Percentiles rank a stretch among this genome's conserved stretches.
These are phyloP conservation scores for Tribolium castaneum DNA, from an alignment of 1,140 invertebrate genomes.

Conservation along the genomic window DNA sequence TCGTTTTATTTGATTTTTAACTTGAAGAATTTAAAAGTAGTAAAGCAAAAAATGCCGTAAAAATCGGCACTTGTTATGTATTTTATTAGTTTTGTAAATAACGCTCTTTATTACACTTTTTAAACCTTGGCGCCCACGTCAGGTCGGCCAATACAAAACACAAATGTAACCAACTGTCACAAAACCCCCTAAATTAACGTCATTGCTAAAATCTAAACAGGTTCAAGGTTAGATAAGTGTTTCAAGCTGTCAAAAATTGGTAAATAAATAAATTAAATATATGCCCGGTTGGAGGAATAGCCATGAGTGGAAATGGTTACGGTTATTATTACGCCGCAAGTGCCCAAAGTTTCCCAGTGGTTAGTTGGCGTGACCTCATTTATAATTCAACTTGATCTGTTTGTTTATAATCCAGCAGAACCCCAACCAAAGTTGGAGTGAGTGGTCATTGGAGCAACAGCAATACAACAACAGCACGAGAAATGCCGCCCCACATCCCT, in stretches of 20 bases:
- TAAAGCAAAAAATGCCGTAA: not conserved
- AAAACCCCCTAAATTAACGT: not conserved
- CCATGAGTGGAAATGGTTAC: constrained; percentile 32
- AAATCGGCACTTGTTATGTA: not conserved
- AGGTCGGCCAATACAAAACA: not conserved
- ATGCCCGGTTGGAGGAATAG: not conserved
- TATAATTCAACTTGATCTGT: not conserved
- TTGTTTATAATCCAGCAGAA: not conserved
- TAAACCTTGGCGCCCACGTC: not conserved
- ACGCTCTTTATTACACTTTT: not conserved
- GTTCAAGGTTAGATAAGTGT: constrained; percentile 16
- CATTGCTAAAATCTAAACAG: not conserved
- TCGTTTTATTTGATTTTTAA: not conserved
- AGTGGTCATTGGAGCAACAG: constrained; percentile 19
- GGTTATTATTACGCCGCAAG: constrained; percentile 33
- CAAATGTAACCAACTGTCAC: not conserved
- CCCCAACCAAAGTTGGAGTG: constrained; percentile 19
- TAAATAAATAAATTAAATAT: constrained; percentile 9
- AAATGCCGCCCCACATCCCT: constrained; percentile 5
- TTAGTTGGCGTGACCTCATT: not conserved
- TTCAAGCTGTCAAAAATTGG: not conserved
- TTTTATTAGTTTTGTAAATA: not conserved
- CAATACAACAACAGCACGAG: constrained; percentile 17
- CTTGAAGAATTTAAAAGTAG: not conserved
- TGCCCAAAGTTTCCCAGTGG: constrained; percentile 29